Evolutionary conservation across 1,140 invertebrate genomes (phyloP).

Genomic region (Heliothis subflexa): DNA sequence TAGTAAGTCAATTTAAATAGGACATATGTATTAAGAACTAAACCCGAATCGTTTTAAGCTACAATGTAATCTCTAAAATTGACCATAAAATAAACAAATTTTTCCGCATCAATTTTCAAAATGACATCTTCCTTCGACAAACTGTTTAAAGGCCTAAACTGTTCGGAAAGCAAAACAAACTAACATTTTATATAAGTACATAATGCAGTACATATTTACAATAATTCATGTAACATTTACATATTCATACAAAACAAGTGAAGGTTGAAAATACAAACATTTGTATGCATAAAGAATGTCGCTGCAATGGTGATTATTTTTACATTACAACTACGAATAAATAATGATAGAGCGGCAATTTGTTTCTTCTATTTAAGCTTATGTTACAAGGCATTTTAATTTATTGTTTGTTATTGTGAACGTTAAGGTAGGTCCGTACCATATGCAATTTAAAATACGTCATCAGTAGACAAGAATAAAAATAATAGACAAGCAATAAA

Average conservation of each 20-base stretch:
- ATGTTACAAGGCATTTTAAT: constrained; percentile 6
- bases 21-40: too few species aligned
- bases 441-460: background rate
- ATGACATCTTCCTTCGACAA: too few species aligned
- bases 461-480: too few species aligned
- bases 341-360: constrained; percentile 5
- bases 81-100: too few species aligned
- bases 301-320: constrained; percentile 13
- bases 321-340: constrained; percentile 24
- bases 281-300: constrained; percentile 8
- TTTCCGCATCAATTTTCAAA: too few species aligned
- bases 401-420: constrained; percentile 2
- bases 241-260: background rate
- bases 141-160: background rate
- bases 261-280: constrained; percentile 14
- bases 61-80: too few species aligned
- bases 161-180: constrained; percentile 4
- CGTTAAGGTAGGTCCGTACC: background rate
- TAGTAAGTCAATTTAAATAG: too few species aligned
- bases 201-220: background rate
- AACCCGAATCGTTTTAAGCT: too few species aligned
- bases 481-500: too few species aligned
- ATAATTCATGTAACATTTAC: constrained; percentile 3
- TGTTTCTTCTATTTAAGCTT: constrained; percentile 2
- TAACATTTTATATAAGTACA: too few species aligned